phyloP scores from a whole-genome alignment of 2,888 invertebrate genomes.

The Monochamus alternatus region DNA sequence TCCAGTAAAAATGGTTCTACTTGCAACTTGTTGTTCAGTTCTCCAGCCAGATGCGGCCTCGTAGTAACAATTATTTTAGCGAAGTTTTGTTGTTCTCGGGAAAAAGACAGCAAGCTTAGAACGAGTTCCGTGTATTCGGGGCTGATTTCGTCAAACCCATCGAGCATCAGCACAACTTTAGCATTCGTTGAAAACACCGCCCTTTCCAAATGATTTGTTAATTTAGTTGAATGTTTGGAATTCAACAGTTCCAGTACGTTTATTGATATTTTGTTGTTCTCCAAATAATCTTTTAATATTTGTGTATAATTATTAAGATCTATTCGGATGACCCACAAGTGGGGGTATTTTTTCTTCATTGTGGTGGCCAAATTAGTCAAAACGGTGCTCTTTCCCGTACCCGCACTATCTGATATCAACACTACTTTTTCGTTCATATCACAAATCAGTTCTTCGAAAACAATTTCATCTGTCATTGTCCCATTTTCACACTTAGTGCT shows the following conservation, averaged over 20 bases:
- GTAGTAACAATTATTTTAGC: constrained; percentile 28
- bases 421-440: constrained; percentile 18
- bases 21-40: background rate
- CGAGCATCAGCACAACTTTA: constrained; percentile 21
- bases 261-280: background rate
- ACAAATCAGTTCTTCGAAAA: background rate
- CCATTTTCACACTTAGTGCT: too few relatives aligned
- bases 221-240: background rate
- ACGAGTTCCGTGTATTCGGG: background rate
- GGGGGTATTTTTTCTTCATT: constrained; percentile 1
- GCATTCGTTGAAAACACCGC: background rate
- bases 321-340: background rate
- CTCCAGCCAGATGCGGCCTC: constrained; percentile 6
- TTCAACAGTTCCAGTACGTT: constrained; percentile 15
- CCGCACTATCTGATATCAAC: constrained; percentile 20
- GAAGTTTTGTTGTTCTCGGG: background rate
- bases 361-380: constrained; percentile 9
- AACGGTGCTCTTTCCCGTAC: constrained; percentile 34
- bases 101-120: background rate
- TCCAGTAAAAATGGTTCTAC: background rate
- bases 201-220: constrained; percentile 14
- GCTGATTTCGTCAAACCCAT: constrained; percentile 28
- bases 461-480: too few relatives aligned
- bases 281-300: background rate
- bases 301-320: background rate